Evolutionary conservation across 2,797 vertebrate species (phyloP).

Genomic region (Cirrhinus molitorella): DNA sequence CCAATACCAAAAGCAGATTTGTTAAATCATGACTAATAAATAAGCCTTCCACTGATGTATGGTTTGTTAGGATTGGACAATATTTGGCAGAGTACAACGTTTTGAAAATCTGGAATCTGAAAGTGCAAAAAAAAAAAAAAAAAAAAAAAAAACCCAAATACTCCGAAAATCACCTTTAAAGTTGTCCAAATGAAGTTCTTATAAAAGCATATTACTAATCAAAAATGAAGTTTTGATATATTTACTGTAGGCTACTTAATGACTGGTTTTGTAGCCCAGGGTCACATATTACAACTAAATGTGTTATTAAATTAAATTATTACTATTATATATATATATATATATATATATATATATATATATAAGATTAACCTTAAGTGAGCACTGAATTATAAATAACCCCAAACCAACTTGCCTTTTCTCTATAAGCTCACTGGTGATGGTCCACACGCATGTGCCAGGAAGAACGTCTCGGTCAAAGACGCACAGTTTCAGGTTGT

Average conservation of each 20-base stretch:
- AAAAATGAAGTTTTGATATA: too few relatives aligned
- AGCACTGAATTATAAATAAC: background rate
- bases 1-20: background rate
- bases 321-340: background rate
- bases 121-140: too few relatives aligned
- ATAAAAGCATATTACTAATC: too few relatives aligned
- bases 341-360: background rate
- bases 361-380: background rate
- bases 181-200: too few relatives aligned
- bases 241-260: too few relatives aligned
- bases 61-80: too few relatives aligned
- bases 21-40: background rate
- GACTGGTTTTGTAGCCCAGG: too few relatives aligned
- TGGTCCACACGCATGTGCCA: conserved; percentile 94
- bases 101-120: too few relatives aligned
- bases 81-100: too few relatives aligned
- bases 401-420: conserved; percentile 77
- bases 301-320: background rate
- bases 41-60: too few relatives aligned
- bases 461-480: conserved; percentile 96
- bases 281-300: background rate
- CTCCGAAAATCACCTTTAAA: too few relatives aligned
- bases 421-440: conserved; percentile 96
- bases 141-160: too few relatives aligned
- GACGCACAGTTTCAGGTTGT: conserved; percentile 92